phyloP scores from a whole-genome alignment of 2,113 vertebrate genomes.

The Phaethornis superciliosus region DNA sequence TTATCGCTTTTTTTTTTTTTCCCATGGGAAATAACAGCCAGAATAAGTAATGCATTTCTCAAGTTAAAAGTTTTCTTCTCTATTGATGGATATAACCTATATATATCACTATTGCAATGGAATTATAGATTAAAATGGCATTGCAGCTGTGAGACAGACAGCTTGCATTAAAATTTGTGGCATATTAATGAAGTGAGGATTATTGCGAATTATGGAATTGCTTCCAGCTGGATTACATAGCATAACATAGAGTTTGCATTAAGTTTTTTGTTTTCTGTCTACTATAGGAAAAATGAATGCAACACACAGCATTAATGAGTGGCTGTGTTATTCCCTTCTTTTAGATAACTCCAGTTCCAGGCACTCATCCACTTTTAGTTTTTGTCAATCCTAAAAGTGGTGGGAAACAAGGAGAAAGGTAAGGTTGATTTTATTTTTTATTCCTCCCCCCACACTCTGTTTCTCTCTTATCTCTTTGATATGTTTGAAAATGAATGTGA shows the following conservation, averaged over 20 bases:
- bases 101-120: background rate
- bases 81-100: background rate
- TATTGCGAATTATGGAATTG: constrained; percentile 19
- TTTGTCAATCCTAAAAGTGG: constrained; percentile 97
- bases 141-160: background rate
- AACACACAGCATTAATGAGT: constrained; percentile 59
- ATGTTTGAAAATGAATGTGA: background rate
- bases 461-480: background rate
- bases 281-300: constrained; percentile 55
- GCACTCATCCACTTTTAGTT: constrained; percentile 94
- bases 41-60: background rate
- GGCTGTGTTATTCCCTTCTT: constrained; percentile 70
- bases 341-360: constrained; percentile 94
- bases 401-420: constrained; percentile 96
- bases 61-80: background rate
- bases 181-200: constrained; percentile 30
- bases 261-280: constrained; percentile 66
- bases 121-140: background rate
- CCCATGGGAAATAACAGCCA: background rate
- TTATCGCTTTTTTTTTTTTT: background rate
- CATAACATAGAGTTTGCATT: constrained; percentile 55
- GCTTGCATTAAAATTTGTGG: background rate
- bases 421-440: constrained; percentile 20
- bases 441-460: rapidly evolving
- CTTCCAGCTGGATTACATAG: constrained; percentile 44